These are phyloP conservation scores for Noctua fimbriata DNA, from an alignment of 2,888 invertebrate genomes.

Conservation along the genomic window DNA sequence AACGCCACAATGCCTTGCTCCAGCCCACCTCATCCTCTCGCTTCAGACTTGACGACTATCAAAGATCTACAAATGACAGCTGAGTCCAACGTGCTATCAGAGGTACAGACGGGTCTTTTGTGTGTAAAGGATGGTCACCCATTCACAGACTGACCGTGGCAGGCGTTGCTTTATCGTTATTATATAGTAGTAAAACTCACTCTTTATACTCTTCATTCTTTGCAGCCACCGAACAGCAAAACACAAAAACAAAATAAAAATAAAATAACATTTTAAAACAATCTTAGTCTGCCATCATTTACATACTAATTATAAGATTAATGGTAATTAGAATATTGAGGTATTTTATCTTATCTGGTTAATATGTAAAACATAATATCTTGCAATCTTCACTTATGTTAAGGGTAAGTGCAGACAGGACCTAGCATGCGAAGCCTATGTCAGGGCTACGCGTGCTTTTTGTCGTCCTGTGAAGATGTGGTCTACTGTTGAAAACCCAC, in stretches of 20 bases:
- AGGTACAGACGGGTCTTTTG: background rate
- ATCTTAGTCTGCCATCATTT: background rate
- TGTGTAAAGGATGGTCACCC: background rate
- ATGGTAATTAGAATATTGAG: background rate
- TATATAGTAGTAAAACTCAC: conserved; percentile 66
- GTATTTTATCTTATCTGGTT: conserved; percentile 45
- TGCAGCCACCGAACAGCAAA: conserved; percentile 64
- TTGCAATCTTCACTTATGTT: conserved; percentile 20
- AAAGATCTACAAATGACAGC: background rate
- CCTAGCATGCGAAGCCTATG: too few species aligned
- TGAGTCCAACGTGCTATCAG: background rate
- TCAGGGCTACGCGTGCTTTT: too few species aligned
- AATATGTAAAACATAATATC: background rate
- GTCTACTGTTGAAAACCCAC: too few species aligned
- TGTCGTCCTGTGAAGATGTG: too few species aligned
- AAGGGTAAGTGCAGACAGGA: background rate
- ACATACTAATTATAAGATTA: conserved; percentile 23
- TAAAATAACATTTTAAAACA: conserved; percentile 56
- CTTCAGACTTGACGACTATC: background rate
- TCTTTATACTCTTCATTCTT: conserved; percentile 80
- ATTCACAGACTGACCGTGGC: background rate
- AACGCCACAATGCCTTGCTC: background rate
- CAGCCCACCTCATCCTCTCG: background rate
- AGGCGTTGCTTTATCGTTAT: background rate
- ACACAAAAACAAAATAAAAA: conserved; percentile 54